Evolutionary conservation across 2,888 invertebrate genomes (phyloP).

Genomic region (Sussaba pulchella): DNA sequence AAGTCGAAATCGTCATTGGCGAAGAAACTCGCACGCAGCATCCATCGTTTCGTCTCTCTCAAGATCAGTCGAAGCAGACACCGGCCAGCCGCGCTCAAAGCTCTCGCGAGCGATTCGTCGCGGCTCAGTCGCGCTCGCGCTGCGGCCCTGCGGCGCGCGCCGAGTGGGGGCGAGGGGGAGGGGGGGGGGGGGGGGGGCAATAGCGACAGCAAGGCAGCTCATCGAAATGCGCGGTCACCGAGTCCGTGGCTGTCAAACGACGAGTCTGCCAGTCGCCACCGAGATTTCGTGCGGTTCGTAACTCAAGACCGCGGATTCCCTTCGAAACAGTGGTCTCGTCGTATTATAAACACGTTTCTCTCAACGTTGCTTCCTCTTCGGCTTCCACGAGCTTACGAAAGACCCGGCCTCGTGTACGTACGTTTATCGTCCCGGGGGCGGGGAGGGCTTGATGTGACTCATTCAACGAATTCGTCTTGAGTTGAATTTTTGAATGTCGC

Average conservation of each 20-base stretch:
- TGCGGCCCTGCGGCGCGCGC: conserved; percentile 27
- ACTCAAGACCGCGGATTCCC: not conserved
- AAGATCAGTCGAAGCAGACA: not conserved
- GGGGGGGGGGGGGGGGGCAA: conserved; percentile 16
- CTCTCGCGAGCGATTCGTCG: conserved; percentile 24
- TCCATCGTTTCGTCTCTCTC: not conserved
- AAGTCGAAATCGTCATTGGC: no score
- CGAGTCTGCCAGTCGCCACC: conserved; percentile 69
- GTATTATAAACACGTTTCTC: no score
- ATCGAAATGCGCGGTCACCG: conserved; percentile 69
- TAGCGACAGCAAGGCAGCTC: conserved; percentile 28
- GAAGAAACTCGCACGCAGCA: no score
- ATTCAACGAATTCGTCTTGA: no score
- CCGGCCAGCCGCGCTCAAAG: conserved; percentile 43
- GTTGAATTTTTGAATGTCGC: no score
- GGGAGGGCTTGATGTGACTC: no score
- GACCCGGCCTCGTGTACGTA: no score
- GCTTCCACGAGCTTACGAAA: no score
- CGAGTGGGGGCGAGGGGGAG: not conserved
- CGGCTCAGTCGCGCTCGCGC: conserved; percentile 25
- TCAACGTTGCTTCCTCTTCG: no score
- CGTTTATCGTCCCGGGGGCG: no score
- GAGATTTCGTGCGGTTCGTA: conserved; percentile 68
- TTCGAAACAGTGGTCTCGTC: no score
- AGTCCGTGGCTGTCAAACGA: conserved; percentile 69